Evolutionary conservation across 2,113 vertebrate species (phyloP).

Genomic region (Hippoglossus stenolepis): DNA sequence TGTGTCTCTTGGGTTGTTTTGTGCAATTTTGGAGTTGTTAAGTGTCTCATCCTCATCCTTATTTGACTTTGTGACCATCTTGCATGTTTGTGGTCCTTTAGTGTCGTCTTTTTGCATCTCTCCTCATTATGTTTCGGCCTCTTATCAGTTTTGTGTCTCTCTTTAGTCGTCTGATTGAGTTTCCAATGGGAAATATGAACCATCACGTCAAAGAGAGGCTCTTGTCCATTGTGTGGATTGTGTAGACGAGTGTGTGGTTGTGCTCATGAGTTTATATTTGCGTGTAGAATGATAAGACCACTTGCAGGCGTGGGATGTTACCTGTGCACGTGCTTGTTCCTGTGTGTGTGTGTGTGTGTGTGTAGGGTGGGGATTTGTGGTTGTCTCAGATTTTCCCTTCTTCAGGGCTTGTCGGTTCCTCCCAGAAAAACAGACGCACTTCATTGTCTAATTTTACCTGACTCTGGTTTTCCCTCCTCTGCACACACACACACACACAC

Average conservation of each 20-base stretch:
- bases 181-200: background rate
- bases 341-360: slow-evolving; percentile 31
- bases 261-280: background rate
- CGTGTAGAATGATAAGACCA: background rate
- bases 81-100: background rate
- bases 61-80: too few relatives aligned
- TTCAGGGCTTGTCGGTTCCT: slow-evolving; percentile 41
- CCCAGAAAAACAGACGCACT: slow-evolving; percentile 30
- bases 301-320: background rate
- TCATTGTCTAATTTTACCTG: slow-evolving; percentile 43
- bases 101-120: background rate
- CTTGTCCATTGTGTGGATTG: background rate
- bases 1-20: too few relatives aligned
- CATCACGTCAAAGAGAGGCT: background rate
- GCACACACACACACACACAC: slow-evolving; percentile 24
- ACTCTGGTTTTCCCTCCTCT: background rate
- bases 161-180: background rate
- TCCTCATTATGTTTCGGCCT: background rate
- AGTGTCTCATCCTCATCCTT: too few relatives aligned
- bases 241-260: background rate
- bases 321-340: background rate
- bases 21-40: too few relatives aligned
- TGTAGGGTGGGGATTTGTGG: slow-evolving; percentile 12
- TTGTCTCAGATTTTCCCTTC: slow-evolving; percentile 67
- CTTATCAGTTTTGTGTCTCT: background rate